These are phyloP conservation scores for Exocentrus adspersus DNA, from an alignment of 2,888 invertebrate species.

Conservation along the genomic window DNA sequence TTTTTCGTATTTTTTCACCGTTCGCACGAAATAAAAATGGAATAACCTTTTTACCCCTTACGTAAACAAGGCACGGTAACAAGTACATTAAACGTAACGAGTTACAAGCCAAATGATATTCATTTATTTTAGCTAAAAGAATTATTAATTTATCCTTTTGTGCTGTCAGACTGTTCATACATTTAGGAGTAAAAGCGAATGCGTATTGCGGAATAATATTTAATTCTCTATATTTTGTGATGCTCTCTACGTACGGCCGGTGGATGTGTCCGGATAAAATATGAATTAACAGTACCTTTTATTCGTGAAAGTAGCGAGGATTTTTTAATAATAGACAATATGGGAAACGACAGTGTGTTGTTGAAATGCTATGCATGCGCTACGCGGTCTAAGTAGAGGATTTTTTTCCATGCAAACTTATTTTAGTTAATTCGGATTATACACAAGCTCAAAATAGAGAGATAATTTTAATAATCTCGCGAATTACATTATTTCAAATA, in stretches of 20 bases:
- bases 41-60: neutral
- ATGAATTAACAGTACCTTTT: slow-evolving; percentile 6
- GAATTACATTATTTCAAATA: too few species aligned
- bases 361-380: neutral
- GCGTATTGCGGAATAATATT: neutral
- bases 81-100: neutral
- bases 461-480: too few species aligned
- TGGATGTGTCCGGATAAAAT: neutral
- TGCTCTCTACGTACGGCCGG: neutral
- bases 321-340: neutral
- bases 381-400: too few species aligned
- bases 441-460: too few species aligned
- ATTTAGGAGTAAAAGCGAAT: slow-evolving; percentile 15
- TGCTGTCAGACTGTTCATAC: slow-evolving; percentile 6
- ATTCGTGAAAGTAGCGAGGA: neutral
- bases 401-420: too few species aligned
- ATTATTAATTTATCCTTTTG: slow-evolving; percentile 20
- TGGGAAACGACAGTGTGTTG: neutral
- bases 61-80: neutral
- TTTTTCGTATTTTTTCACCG: too few species aligned
- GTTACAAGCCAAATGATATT: neutral
- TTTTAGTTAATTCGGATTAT: too few species aligned
- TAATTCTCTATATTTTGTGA: slow-evolving; percentile 10
- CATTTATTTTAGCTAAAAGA: slow-evolving; percentile 7
- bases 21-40: too few species aligned